These are phyloP conservation scores for Lithosia quadra DNA, from an alignment of 2,888 invertebrate genomes.

Conservation along the genomic window DNA sequence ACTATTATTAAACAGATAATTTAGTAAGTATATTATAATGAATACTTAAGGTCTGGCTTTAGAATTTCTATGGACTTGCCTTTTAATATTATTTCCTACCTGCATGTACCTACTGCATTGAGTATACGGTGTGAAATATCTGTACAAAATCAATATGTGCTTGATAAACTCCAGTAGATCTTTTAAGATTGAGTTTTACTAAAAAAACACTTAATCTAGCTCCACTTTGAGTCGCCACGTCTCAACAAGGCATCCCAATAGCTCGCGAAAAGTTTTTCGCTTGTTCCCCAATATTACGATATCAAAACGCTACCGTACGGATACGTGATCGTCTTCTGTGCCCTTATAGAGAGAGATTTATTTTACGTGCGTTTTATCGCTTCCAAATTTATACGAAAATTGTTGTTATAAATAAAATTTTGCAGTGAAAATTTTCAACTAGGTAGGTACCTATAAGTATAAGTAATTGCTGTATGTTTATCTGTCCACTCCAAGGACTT, in stretches of 20 bases:
- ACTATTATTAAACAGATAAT: background rate
- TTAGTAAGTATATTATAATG: no score
- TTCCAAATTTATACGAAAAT: slow-evolving; percentile 32
- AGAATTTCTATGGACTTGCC: no score
- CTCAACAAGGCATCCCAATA: no score
- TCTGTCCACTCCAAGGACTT: background rate
- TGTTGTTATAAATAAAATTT: slow-evolving; percentile 26
- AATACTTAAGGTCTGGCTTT: no score
- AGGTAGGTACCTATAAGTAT: no score
- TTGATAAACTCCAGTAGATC: background rate
- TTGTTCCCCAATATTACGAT: slow-evolving; percentile 39
- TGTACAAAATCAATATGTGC: background rate
- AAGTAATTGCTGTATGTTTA: background rate
- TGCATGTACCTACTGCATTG: no score
- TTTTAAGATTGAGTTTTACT: background rate
- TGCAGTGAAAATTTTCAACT: background rate
- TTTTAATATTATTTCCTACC: no score
- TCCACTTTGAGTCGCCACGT: background rate
- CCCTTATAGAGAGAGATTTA: slow-evolving; percentile 58
- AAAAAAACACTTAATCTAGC: background rate
- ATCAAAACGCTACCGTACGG: slow-evolving; percentile 57
- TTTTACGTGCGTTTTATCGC: slow-evolving; percentile 53
- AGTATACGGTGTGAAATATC: background rate
- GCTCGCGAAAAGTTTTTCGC: slow-evolving; percentile 18
- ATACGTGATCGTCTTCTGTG: slow-evolving; percentile 55